These are phyloP conservation scores for Macaria liturata DNA, from an alignment of 2,888 invertebrate genomes.

Conservation along the genomic window DNA sequence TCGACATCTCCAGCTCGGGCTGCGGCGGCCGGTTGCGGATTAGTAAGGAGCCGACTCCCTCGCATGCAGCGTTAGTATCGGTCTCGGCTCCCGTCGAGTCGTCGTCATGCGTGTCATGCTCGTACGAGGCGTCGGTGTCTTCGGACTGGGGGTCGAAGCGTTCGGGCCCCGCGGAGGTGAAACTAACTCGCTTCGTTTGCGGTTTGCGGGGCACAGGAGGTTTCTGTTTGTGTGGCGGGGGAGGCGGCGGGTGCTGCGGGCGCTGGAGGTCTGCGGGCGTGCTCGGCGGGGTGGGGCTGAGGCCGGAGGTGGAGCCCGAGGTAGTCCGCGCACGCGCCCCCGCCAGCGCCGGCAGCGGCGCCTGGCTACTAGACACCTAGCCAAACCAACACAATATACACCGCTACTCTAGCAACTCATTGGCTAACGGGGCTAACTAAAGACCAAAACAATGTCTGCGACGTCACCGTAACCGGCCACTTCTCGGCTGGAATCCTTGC, in stretches of 20 bases:
- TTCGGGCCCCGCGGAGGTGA: conserved; percentile 63
- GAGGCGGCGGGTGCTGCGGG: conserved; percentile 55
- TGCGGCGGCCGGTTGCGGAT: conserved; percentile 61
- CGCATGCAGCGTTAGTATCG: conserved; percentile 79
- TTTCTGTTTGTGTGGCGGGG: conserved; percentile 64
- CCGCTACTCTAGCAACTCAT: conserved; percentile 50
- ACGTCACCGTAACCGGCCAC: neutral
- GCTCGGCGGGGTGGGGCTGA: conserved; percentile 49
- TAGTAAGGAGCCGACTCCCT: conserved; percentile 70
- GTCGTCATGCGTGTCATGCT: conserved; percentile 64
- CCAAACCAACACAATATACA: conserved; percentile 77
- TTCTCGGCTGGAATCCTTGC: conserved; percentile 57
- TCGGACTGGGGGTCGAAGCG: conserved; percentile 46
- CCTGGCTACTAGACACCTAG: conserved; percentile 73
- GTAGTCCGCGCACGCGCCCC: conserved; percentile 41
- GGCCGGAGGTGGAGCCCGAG: conserved; percentile 52
- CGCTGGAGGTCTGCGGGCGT: conserved; percentile 45
- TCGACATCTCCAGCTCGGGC: conserved; percentile 58
- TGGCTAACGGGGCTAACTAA: conserved; percentile 41
- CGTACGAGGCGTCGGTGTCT: conserved; percentile 51
- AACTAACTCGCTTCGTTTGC: conserved; percentile 79
- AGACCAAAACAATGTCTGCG: conserved; percentile 51
- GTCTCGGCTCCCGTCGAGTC: conserved; percentile 43
- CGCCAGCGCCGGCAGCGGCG: conserved; percentile 66
- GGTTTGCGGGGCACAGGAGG: conserved; percentile 79